Evolutionary conservation across 2,888 invertebrate genomes (phyloP).

Genomic region (Laothoe populi): DNA sequence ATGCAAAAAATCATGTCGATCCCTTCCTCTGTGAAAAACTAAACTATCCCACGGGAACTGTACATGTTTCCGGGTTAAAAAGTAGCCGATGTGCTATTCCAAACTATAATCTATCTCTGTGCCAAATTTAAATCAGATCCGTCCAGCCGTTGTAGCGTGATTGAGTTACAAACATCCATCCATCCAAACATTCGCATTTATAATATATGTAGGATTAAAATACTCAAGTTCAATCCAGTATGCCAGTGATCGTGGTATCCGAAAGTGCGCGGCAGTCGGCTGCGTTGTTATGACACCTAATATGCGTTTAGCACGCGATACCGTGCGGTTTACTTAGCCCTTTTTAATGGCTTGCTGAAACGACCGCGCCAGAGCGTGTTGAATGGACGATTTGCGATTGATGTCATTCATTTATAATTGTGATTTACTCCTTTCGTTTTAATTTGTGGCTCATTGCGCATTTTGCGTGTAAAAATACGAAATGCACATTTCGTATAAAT

Average conservation of each 20-base stretch:
- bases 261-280: conserved; percentile 58
- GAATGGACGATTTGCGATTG: conserved; percentile 57
- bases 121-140: too few relatives aligned
- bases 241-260: not conserved
- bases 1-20: too few relatives aligned
- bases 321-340: conserved; percentile 55
- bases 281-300: conserved; percentile 79
- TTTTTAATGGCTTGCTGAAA: conserved; percentile 62
- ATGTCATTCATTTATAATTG: conserved; percentile 45
- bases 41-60: too few relatives aligned
- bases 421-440: conserved; percentile 7
- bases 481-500: not conserved
- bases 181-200: too few relatives aligned
- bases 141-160: too few relatives aligned
- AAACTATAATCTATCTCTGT: too few relatives aligned
- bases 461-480: not conserved
- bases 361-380: conserved; percentile 50
- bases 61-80: too few relatives aligned
- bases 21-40: too few relatives aligned
- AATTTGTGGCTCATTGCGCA: not conserved
- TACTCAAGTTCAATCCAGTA: conserved; percentile 16
- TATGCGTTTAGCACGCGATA: conserved; percentile 77
- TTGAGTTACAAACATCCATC: too few relatives aligned
- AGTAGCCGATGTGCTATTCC: too few relatives aligned
- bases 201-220: too few relatives aligned